Evolutionary conservation across 2,888 invertebrate genomes (phyloP).

Genomic region (Drosophila cognata): DNA sequence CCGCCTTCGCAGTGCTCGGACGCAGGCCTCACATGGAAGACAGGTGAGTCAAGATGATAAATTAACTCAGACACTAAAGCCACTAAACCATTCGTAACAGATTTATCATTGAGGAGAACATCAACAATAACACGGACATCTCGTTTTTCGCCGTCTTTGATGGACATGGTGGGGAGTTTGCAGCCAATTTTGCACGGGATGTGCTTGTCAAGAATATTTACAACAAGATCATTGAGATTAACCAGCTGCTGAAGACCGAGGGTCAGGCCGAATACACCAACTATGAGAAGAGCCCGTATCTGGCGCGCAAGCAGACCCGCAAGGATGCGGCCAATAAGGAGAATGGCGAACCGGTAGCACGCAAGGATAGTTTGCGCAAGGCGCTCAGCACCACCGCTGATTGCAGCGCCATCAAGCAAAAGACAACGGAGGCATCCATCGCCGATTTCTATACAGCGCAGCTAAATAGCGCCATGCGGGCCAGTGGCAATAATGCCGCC

Average conservation of each 20-base stretch:
- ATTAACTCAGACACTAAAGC: not conserved
- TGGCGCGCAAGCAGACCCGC: slow-evolving; percentile 79
- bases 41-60: slow-evolving; percentile 85
- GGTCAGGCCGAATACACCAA: slow-evolving; percentile 58
- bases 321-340: slow-evolving; percentile 82
- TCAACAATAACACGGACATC: slow-evolving; percentile 91
- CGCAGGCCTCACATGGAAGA: slow-evolving; percentile 97
- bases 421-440: slow-evolving; percentile 77
- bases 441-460: slow-evolving; percentile 84
- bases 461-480: slow-evolving; percentile 83
- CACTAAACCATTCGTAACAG: slow-evolving; percentile 48
- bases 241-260: slow-evolving; percentile 88
- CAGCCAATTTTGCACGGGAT: slow-evolving; percentile 96
- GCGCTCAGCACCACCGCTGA: slow-evolving; percentile 86
- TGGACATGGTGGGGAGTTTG: slow-evolving; percentile 98
- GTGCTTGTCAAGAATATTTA: slow-evolving; percentile 92
- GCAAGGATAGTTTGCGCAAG: slow-evolving; percentile 84
- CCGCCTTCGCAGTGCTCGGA: slow-evolving; percentile 96
- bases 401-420: slow-evolving; percentile 83
- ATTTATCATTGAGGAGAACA: slow-evolving; percentile 94
- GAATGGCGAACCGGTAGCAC: slow-evolving; percentile 75
- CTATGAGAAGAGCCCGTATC: slow-evolving; percentile 82
- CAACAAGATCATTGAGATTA: slow-evolving; percentile 91
- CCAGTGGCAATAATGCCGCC: slow-evolving; percentile 62
- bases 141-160: slow-evolving; percentile 97